Conservation (phyloP, 2,888 invertebrate species). For the Ichneumoninae sp. region DNA sequence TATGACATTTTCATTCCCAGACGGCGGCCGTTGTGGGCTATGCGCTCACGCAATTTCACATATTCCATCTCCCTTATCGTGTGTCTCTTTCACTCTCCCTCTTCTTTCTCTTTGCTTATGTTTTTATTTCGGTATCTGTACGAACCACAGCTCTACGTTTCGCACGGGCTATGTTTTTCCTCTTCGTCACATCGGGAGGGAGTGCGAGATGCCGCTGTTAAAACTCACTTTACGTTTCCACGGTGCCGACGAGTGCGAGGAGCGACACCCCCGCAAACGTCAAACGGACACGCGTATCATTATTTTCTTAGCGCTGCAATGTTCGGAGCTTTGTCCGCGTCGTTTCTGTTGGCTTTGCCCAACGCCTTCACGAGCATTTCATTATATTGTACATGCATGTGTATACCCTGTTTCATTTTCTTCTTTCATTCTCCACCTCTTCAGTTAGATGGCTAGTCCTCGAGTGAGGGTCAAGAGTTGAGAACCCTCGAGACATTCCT, state of each 20-base stretch:
- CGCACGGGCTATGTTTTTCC: constrained; percentile 30
- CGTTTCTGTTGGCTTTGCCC: constrained; percentile 19
- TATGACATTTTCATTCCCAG: constrained; percentile 55
- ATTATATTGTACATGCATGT: constrained; percentile 30
- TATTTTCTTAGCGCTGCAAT: constrained; percentile 49
- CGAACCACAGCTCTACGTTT: constrained; percentile 39
- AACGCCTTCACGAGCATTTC: constrained; percentile 49
- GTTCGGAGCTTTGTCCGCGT: constrained; percentile 29
- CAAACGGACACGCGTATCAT: constrained; percentile 61
- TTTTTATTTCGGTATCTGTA: constrained; percentile 30
- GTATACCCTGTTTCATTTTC: constrained; percentile 3
- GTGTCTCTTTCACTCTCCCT: constrained; percentile 13
- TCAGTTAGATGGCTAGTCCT: constrained; percentile 40
- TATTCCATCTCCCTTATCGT: neutral
- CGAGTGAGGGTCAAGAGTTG: constrained; percentile 66
- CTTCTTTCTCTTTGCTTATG: constrained; percentile 27
- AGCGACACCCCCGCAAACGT: constrained; percentile 60
- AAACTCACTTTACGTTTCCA: constrained; percentile 63
- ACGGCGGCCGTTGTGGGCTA: constrained; percentile 32
- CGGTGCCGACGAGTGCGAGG: constrained; percentile 39
- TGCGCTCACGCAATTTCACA: constrained; percentile 52
- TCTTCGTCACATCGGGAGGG: constrained; percentile 33
- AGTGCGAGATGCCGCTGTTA: constrained; percentile 50
- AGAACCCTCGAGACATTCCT: constrained; percentile 69
- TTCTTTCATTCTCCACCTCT: neutral